Evolutionary conservation across 2,888 invertebrate genomes (phyloP).

Genomic region (Latrodectus elegans): DNA sequence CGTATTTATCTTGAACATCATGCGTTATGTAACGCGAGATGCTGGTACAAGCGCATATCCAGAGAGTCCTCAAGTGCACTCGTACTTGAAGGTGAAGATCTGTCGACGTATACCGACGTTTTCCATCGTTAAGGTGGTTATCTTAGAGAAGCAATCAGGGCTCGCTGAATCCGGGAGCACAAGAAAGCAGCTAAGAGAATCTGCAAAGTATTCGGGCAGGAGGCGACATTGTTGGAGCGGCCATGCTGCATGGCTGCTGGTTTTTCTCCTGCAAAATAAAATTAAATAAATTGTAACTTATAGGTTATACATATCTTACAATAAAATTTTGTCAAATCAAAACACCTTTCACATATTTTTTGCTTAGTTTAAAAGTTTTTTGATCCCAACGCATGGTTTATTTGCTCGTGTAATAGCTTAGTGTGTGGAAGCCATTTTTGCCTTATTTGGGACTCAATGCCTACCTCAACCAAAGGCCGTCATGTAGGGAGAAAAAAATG

Average conservation of each 20-base stretch:
- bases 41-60: not conserved
- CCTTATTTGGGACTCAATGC: too few species aligned
- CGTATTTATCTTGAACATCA: constrained; percentile 6
- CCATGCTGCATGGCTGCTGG: constrained; percentile 69
- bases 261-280: constrained; percentile 56
- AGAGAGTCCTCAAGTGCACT: constrained; percentile 13
- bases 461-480: too few species aligned
- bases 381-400: too few species aligned
- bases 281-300: not conserved
- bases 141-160: constrained; percentile 41
- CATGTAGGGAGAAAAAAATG: too few species aligned
- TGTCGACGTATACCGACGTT: not conserved
- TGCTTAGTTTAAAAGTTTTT: too few species aligned
- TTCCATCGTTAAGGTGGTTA: constrained; percentile 31
- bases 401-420: too few species aligned
- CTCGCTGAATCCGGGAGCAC: constrained; percentile 37
- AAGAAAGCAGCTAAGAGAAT: constrained; percentile 35
- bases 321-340: not conserved
- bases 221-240: constrained; percentile 44
- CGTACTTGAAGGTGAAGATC: constrained; percentile 5
- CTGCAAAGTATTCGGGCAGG: constrained; percentile 28
- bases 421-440: too few species aligned
- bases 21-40: not conserved
- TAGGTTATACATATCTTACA: not conserved
- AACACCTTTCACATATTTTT: too few species aligned